Evolutionary conservation across 2,888 invertebrate species (phyloP), one percentile per base, ranked within the genome.

Genomic region (Xanthia togata): DNA sequence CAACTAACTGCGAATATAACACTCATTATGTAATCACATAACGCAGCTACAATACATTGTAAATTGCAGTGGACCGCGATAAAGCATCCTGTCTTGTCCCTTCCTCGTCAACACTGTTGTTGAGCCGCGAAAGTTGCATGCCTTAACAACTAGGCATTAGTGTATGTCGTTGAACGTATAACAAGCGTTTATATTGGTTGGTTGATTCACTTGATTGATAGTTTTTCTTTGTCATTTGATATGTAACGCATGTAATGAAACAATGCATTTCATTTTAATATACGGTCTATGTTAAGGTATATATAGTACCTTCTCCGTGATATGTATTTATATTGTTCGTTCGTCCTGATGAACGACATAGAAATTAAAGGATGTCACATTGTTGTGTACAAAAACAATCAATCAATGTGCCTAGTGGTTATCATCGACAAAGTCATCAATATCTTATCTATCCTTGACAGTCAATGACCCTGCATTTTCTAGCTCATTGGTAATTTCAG

Each of bases 1-100:
- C 53, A 80, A 59, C 81, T 79, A 79, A 82, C 72, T 73, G 67
- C 75, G 73, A 79, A 81, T 73, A 75, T 80, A 83, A 63, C 81
- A 72, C 72, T 79, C 53, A 69, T 83, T 77, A 84, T 73, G 35
- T 71, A 82, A 77, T 73, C 64, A 77, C 62, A 78, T 69, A 76
- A 73, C 60, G 64, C 55, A 59, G 20, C 60, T 62, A 78, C 55
- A 68, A 76, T 57, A 70, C 35, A 72, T 60, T 74, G 62, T 70
- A 81, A 63, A 76, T 67, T 73, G 67, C 67, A 80, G 70, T 47
- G 53, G 67, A 65, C 23, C 31, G 63, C 70, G 60, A 62, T 41
- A 44, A 53, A 44, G 60, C 63, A 50, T 62, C 68, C 64, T 55
- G 64, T 63, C 26, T 44, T 26, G 73, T 55, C 63, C 50, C 41